Base-by-base conservation (phyloP, 2,113 vertebrate species). In the Microcebus lehilahytsara region DNA sequence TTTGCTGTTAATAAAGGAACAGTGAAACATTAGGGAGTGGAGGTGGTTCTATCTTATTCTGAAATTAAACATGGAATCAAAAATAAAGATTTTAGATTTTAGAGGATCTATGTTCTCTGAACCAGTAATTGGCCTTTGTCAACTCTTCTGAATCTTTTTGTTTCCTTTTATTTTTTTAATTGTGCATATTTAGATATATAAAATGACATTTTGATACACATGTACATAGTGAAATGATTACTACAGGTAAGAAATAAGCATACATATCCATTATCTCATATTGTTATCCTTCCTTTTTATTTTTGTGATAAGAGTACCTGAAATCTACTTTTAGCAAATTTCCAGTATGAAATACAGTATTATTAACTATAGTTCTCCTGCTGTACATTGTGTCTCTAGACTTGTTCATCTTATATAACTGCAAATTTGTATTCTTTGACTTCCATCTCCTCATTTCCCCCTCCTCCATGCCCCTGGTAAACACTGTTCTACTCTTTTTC, bases 1-100 rank as follows among this genome's bases (percentile, higher is more conserved):
- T 85, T 62, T 95, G 14, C 64, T 89, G 2, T 78, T 97, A 94
- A 83, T 89, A 96, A 96, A 96, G 11, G 91, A 78, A 90, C 20
- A 30, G 46, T 58, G 34, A 93, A 75, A 90, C 17, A 40, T 20
- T 87, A 85, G 22, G 37, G 0, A 93, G 11, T 32, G 34, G 0
- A 12, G 94, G 23, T 97, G 32, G 62, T 74, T 75, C 22, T 1
- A 32, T 25, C 96, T 96, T 89, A 17, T 51, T 83, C 27, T 85
- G 58, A 83, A 96, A 92, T 86, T 51, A 30, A 53, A 86, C 78
- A 8, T 72, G 75, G 12, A 90, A 86, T 66, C 27, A 91, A 84
- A 37, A 34, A 85, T 37, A 46, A 78, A 90, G 16, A 69, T 34
- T 66, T 90, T 32, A 27, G 34, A 85, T 74, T 83, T 19, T 60